Evolutionary conservation across 2,113 vertebrate species (phyloP).

Genomic region (Lethenteron camtschaticum): DNA sequence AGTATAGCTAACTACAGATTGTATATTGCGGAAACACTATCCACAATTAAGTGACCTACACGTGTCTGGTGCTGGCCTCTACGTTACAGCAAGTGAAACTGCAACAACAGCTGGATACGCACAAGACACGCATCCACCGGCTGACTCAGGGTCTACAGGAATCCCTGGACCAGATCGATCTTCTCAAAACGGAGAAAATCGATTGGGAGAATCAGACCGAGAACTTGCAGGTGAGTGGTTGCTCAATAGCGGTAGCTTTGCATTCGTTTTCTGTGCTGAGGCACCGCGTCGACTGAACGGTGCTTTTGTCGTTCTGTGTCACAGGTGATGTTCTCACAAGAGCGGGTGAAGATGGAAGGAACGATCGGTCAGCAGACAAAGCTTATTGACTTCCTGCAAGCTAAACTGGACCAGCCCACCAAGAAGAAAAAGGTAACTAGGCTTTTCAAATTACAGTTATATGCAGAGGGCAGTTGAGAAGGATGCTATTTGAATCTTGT

Average conservation of each 20-base stretch:
- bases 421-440: constrained; percentile 91
- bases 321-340: constrained; percentile 90
- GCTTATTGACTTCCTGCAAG: constrained; percentile 93
- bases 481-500: no score
- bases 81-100: constrained; percentile 62
- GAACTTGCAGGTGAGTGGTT: constrained; percentile 67
- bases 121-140: constrained; percentile 89
- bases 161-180: constrained; percentile 72
- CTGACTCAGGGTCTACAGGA: constrained; percentile 95
- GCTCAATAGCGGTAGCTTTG: neutral
- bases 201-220: constrained; percentile 92
- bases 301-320: constrained; percentile 13
- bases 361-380: constrained; percentile 98
- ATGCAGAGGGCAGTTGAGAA: no score
- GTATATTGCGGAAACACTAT: no score
- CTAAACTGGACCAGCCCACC: constrained; percentile 89
- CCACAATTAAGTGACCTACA: no score
- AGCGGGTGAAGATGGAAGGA: constrained; percentile 98
- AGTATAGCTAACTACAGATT: neutral
- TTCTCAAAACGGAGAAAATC: constrained; percentile 83
- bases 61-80: constrained; percentile 9
- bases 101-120: constrained; percentile 92
- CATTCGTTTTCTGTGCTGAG: neutral
- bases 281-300: neutral
- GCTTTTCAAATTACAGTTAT: no score